Evolutionary conservation across 1,140 invertebrate species (phyloP), one percentile per base, ranked within the genome.

Genomic region (Ruditapes philippinarum): DNA sequence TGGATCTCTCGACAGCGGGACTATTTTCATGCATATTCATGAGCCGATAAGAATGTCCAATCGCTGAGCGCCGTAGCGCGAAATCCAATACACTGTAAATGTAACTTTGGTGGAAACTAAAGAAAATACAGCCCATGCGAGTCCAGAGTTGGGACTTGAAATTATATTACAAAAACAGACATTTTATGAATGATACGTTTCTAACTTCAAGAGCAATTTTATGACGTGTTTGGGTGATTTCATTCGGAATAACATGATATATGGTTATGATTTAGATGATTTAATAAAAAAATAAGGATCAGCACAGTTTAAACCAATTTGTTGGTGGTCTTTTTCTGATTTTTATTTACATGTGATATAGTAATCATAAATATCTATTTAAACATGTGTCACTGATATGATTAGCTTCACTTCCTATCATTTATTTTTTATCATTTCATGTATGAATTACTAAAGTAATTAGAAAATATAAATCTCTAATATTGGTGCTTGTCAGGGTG

Each of bases 1-100:
- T 76, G 70, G 68, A 62, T 86, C 65, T 54, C 70, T 7, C 31
- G 28, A 68, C 4, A 68, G 49, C 49, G 78, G 87, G 38, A 91
- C 90, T 90, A 90, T 89, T 89, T 89, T 86, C 42, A 90, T 91
- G 91, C 73, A 91, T 91, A 91, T 91, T 91, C 87, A 91, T 91
- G 45, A 90, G 82, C 25, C 79, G 25, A 87, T 38, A 68, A 33
- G 49, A 65, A 76, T 62, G 83, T 36, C 91, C 91, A 91, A 91
- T 91, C 78, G 83, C 38, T 86, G 40, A n/a, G n/a, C 81, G 40
- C 22, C 62, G 12, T 3, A 51, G 78, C 49, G 49, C 3, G 65
- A 76, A 74, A 86, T 38, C 22, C 70, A 60, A 76, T 76, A 86
- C 68, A 33, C 45, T 25, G 54, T 25, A 33, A 51, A 51, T 54